A percentile compares a stretch with the other conserved stretches of the same genome.
These are phyloP conservation scores for Hipposideros armiger DNA, from an alignment of 2,113 vertebrate species.

Conservation along the genomic window DNA sequence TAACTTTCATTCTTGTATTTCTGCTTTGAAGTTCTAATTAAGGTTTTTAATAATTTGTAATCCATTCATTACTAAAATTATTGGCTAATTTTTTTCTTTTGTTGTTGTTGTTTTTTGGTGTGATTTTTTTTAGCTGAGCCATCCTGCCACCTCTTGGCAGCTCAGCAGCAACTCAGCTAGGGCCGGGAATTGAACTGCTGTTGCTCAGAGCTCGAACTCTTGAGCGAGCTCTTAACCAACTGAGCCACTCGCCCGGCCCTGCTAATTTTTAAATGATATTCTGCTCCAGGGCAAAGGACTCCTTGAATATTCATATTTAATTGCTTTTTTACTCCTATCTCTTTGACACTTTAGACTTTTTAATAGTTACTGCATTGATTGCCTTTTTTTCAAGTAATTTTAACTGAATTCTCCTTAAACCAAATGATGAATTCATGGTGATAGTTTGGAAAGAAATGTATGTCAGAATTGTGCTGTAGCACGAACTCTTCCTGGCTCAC, in stretches of 20 bases:
- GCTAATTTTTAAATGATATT: not conserved
- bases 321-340: not conserved
- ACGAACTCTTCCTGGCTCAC: not conserved
- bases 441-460: not conserved
- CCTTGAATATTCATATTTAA: not conserved
- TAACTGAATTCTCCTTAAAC: not conserved
- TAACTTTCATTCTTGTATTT: not conserved
- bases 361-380: not conserved
- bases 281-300: not conserved
- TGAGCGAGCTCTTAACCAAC: too few species aligned
- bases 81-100: not conserved
- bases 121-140: too few species aligned
- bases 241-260: too few species aligned
- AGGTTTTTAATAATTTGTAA: not conserved
- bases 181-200: too few species aligned
- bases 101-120: too few species aligned
- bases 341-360: not conserved
- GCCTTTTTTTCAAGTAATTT: not conserved
- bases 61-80: not conserved
- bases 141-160: too few species aligned
- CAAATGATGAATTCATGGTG: not conserved
- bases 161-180: too few species aligned
- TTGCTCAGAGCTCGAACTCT: too few species aligned
- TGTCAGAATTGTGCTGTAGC: not conserved
- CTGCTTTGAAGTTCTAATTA: not conserved